Percentiles rank a stretch among this genome's conserved stretches.
These are phyloP conservation scores for Torymus auratus DNA, from an alignment of 2,888 invertebrate genomes.

Conservation along the genomic window DNA sequence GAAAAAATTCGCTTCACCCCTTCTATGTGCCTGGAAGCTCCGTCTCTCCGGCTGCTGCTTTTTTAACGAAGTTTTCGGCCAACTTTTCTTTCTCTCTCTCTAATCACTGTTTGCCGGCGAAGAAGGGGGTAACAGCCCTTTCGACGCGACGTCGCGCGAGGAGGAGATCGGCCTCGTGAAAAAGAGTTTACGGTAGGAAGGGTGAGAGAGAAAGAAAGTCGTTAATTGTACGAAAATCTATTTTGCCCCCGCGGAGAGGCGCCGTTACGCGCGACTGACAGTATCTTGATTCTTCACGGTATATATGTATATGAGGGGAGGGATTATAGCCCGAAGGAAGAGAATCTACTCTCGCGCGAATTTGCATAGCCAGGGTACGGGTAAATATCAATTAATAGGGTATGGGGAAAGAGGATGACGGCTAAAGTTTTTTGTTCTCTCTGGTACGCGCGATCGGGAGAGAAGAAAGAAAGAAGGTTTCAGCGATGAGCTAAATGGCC, in stretches of 20 bases:
- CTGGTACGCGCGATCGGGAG: not conserved
- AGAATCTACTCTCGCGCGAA: constrained; percentile 6
- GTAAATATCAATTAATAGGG: constrained; percentile 8
- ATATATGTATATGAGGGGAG: no score
- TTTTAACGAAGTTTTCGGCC: constrained; percentile 20
- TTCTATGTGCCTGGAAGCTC: not conserved
- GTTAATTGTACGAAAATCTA: constrained; percentile 45
- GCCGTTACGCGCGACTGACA: constrained; percentile 18
- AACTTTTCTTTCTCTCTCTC: constrained; percentile 24
- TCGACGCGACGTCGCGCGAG: not conserved
- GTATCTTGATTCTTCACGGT: constrained; percentile 20
- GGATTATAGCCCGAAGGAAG: not conserved
- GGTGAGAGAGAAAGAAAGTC: constrained; percentile 1
- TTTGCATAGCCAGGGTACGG: constrained; percentile 9
- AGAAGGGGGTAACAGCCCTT: not conserved
- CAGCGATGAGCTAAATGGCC: no score
- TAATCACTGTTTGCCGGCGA: constrained; percentile 20
- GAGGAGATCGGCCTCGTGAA: not conserved
- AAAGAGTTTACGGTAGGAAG: not conserved
- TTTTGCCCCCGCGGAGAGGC: constrained; percentile 11
- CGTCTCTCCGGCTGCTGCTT: not conserved
- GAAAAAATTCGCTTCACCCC: constrained; percentile 40
- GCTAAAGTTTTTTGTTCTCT: not conserved
- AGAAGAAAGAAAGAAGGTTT: no score
- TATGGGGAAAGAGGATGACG: not conserved